Percentiles rank a stretch among this genome's conserved stretches.
Conservation (phyloP, 1,140 invertebrate species). For the Leptinotarsa undecemlineata region DNA sequence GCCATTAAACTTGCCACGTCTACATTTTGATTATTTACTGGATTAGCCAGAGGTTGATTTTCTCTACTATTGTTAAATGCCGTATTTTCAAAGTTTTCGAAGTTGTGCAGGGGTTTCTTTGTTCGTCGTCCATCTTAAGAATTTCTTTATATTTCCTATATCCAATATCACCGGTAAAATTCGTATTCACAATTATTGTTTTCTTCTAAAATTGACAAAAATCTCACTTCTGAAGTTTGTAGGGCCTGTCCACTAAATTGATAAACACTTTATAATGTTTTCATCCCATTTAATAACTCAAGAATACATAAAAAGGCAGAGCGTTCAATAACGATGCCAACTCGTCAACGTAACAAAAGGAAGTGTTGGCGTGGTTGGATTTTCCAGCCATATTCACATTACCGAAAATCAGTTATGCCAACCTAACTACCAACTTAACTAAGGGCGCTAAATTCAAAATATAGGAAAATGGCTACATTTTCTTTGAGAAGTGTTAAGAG, state of each 20-base stretch:
- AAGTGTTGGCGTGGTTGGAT: too few relatives aligned
- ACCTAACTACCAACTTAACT: background rate
- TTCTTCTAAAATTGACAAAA: too few relatives aligned
- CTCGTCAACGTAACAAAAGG: too few relatives aligned
- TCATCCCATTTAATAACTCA: too few relatives aligned
- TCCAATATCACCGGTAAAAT: too few relatives aligned
- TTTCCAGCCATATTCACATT: too few relatives aligned
- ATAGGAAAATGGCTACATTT: too few relatives aligned
- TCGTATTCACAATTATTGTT: too few relatives aligned
- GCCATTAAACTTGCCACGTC: background rate
- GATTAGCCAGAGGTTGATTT: background rate
- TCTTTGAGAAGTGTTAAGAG: too few relatives aligned
- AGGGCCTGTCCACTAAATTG: background rate
- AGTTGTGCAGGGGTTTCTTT: background rate
- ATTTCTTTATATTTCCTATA: background rate
- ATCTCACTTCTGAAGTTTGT: background rate
- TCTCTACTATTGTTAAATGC: background rate
- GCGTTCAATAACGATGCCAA: too few relatives aligned
- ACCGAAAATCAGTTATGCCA: background rate
- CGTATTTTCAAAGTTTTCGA: constrained; percentile 1
- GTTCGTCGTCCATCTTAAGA: background rate
- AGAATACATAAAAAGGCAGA: too few relatives aligned
- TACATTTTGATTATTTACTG: background rate
- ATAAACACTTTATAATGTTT: too few relatives aligned
- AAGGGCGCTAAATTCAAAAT: background rate